These are phyloP conservation scores for Syngnathus scovelli DNA, from an alignment of 2,113 vertebrate species.

Conservation along the genomic window DNA sequence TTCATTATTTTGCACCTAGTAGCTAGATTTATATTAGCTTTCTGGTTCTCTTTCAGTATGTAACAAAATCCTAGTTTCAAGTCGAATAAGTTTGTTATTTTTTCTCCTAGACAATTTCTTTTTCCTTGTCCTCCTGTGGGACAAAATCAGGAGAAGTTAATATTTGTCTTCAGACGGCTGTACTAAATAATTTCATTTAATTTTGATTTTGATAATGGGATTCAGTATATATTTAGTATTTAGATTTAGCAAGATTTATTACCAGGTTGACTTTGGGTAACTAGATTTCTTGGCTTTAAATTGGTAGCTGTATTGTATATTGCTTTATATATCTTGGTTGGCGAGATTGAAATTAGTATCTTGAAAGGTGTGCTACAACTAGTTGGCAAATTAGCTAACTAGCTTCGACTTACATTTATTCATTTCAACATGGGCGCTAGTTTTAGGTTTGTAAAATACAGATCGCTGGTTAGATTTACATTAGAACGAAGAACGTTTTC, in stretches of 20 bases:
- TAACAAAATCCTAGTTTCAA: too few species aligned
- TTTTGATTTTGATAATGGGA: neutral
- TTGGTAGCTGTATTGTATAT: neutral
- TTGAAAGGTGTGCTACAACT: neutral
- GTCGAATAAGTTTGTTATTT: too few species aligned
- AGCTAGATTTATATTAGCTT: too few species aligned
- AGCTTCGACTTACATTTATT: neutral
- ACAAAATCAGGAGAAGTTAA: too few species aligned
- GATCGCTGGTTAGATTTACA: neutral
- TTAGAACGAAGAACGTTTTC: neutral
- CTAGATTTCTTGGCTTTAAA: neutral
- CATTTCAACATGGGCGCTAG: neutral
- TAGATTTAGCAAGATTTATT: too few species aligned
- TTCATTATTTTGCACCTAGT: neutral
- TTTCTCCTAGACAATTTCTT: too few species aligned
- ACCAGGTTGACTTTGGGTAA: neutral
- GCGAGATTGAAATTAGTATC: neutral
- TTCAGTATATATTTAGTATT: neutral
- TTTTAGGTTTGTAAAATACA: neutral
- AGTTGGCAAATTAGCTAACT: neutral
- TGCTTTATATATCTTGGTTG: neutral
- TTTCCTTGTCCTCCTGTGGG: too few species aligned
- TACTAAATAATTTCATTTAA: too few species aligned
- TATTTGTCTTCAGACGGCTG: too few species aligned
- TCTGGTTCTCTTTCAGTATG: neutral